A percentile compares a stretch with the other conserved stretches of the same genome.
Conservation (phyloP, 2,888 invertebrate species). For the Notodonta dromedarius region DNA sequence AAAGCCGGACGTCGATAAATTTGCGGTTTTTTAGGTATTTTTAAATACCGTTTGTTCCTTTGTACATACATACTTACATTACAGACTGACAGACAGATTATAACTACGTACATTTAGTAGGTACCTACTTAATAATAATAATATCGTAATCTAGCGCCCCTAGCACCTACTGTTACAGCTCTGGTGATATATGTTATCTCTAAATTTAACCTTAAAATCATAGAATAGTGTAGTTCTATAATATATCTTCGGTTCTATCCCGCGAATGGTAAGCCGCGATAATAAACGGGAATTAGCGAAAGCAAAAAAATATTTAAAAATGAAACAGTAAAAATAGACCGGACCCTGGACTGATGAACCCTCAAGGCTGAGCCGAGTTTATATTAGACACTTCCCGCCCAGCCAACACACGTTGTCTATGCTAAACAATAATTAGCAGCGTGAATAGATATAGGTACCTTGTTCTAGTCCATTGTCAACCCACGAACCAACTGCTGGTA, state of each 20-base stretch:
- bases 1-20: slow-evolving; percentile 34
- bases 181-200: too few relatives aligned
- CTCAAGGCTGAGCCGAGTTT: slow-evolving; percentile 55
- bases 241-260: too few relatives aligned
- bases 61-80: slow-evolving; percentile 6
- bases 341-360: slow-evolving; percentile 42
- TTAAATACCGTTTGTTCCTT: slow-evolving; percentile 18
- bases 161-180: too few relatives aligned
- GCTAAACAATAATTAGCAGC: slow-evolving; percentile 30
- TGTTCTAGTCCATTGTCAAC: slow-evolving; percentile 15
- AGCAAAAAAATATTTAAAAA: slow-evolving; percentile 3
- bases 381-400: slow-evolving; percentile 35
- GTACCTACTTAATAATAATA: too few relatives aligned
- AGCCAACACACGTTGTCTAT: slow-evolving; percentile 37
- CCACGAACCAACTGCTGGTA: not conserved
- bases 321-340: slow-evolving; percentile 31
- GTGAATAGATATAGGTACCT: slow-evolving; percentile 8
- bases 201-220: too few relatives aligned
- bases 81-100: too few relatives aligned
- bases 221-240: too few relatives aligned
- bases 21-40: slow-evolving; percentile 32
- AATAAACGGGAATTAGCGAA: not conserved
- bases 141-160: too few relatives aligned
- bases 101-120: too few relatives aligned
- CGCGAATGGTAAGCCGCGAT: too few relatives aligned